Percentiles rank a stretch among this genome's conserved stretches.
These are phyloP conservation scores for Neodon shergylaensis DNA, from an alignment of 2,113 vertebrate genomes.

Conservation along the genomic window DNA sequence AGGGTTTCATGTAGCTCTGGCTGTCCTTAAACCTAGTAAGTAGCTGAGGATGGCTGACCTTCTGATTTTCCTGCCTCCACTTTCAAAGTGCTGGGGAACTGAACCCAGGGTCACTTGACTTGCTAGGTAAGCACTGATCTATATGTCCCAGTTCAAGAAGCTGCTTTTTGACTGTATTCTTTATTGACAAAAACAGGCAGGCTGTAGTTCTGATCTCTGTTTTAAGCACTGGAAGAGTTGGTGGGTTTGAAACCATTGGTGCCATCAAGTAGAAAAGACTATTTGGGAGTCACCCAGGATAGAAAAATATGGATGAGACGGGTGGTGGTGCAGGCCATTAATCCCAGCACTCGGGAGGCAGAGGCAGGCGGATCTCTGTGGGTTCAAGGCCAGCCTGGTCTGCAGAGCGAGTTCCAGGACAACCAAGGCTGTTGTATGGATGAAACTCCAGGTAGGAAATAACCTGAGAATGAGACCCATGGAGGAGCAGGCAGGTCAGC, in stretches of 20 bases:
- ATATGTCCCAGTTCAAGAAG: neutral
- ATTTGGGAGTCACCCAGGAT: slow-evolving; percentile 4
- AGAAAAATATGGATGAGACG: neutral
- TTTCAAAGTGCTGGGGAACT: neutral
- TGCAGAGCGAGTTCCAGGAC: too few species aligned
- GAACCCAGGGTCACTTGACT: neutral
- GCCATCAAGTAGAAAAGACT: neutral
- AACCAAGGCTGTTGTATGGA: too few species aligned
- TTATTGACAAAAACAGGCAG: neutral
- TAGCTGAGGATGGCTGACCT: neutral
- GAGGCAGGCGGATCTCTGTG: too few species aligned
- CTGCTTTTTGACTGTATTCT: neutral
- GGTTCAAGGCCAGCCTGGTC: too few species aligned
- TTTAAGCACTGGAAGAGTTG: slow-evolving; percentile 26
- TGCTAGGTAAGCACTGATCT: neutral
- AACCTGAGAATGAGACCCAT: neutral
- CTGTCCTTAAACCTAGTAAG: neutral
- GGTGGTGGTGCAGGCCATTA: too few species aligned
- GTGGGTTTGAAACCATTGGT: slow-evolving; percentile 26
- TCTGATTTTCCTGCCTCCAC: too few species aligned
- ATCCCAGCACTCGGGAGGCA: too few species aligned
- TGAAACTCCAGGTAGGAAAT: neutral
- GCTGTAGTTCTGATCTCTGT: neutral
- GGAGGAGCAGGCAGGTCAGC: neutral
- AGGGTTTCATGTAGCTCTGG: neutral